A percentile compares a stretch with the other conserved stretches of the same genome.
These are phyloP conservation scores for Papilio gigon DNA, from an alignment of 2,888 invertebrate species.

Conservation along the genomic window DNA sequence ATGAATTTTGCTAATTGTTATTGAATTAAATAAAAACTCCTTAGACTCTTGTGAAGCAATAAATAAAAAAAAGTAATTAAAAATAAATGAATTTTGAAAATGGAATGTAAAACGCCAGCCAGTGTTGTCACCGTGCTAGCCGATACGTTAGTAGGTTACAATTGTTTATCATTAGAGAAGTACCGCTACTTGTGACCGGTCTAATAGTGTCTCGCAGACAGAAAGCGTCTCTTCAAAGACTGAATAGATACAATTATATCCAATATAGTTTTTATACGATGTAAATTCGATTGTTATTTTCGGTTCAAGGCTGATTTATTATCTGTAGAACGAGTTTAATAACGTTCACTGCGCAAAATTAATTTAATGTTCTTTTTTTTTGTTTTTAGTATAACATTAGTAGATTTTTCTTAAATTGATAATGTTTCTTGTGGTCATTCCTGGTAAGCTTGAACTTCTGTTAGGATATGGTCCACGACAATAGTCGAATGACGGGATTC, in stretches of 20 bases:
- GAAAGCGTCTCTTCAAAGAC: constrained; percentile 24
- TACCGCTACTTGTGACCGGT: constrained; percentile 40
- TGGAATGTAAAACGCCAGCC: constrained; percentile 16
- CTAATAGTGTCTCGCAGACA: constrained; percentile 16
- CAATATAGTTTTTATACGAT: constrained; percentile 34
- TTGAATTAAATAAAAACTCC: not conserved
- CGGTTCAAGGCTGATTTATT: constrained; percentile 35
- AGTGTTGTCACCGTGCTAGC: constrained; percentile 10
- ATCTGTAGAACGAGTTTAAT: constrained; percentile 30
- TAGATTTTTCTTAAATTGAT: too few relatives aligned
- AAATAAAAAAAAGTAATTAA: constrained; percentile 2
- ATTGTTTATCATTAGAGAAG: constrained; percentile 40
- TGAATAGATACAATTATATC: constrained; percentile 19
- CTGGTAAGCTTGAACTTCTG: too few relatives aligned
- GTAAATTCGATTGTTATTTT: constrained; percentile 24
- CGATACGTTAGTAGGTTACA: constrained; percentile 40
- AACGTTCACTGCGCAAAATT: constrained; percentile 20
- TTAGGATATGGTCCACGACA: too few relatives aligned
- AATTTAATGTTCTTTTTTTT: constrained; percentile 21
- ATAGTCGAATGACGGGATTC: too few relatives aligned
- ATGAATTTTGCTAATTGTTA: too few relatives aligned
- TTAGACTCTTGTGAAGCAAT: not conserved
- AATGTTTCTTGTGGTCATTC: not conserved
- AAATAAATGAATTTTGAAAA: constrained; percentile 2
- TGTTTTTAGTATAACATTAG: not conserved